These are phyloP conservation scores for Apomyelois bistriatella DNA, from an alignment of 2,888 invertebrate species.

Conservation along the genomic window DNA sequence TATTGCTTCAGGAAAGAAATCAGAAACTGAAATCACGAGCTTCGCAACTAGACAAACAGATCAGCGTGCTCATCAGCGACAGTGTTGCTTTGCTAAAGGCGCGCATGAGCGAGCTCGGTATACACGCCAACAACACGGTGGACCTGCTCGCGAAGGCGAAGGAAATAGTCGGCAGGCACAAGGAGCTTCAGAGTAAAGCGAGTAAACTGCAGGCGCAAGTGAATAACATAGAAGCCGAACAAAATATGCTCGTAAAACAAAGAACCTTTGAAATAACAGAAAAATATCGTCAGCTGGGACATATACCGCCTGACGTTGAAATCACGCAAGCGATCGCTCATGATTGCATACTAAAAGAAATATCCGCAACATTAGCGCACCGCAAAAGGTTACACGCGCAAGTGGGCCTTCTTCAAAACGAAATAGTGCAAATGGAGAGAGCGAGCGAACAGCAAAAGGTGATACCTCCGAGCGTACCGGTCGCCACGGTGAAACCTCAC, in stretches of 20 bases:
- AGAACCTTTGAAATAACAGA: constrained; percentile 88
- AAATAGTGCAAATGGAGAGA: constrained; percentile 87
- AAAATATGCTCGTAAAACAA: constrained; percentile 84
- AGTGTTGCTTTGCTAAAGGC: constrained; percentile 93
- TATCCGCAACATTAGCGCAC: constrained; percentile 90
- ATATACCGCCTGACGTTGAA: constrained; percentile 77
- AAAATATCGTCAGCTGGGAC: constrained; percentile 81
- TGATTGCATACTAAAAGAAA: constrained; percentile 91
- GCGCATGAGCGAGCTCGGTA: constrained; percentile 94
- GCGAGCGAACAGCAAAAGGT: constrained; percentile 83
- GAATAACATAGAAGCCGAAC: constrained; percentile 86
- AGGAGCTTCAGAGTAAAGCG: constrained; percentile 94
- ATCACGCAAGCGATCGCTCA: constrained; percentile 85
- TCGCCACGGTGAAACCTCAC: constrained; percentile 70
- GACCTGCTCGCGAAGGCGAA: constrained; percentile 92
- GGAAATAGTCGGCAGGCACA: constrained; percentile 95
- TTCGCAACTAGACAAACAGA: constrained; percentile 95
- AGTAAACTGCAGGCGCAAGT: constrained; percentile 91
- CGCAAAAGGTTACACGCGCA: constrained; percentile 91
- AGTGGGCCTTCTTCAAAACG: constrained; percentile 87
- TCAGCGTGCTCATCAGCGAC: constrained; percentile 94
- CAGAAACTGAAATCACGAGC: constrained; percentile 89
- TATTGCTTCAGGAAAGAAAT: constrained; percentile 84
- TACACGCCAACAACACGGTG: constrained; percentile 91
- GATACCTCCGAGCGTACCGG: constrained; percentile 52